A percentile compares a stretch with the other conserved stretches of the same genome.
Evolutionary conservation across 2,113 vertebrate species (phyloP).

Genomic region (Mohoua ochrocephala): DNA sequence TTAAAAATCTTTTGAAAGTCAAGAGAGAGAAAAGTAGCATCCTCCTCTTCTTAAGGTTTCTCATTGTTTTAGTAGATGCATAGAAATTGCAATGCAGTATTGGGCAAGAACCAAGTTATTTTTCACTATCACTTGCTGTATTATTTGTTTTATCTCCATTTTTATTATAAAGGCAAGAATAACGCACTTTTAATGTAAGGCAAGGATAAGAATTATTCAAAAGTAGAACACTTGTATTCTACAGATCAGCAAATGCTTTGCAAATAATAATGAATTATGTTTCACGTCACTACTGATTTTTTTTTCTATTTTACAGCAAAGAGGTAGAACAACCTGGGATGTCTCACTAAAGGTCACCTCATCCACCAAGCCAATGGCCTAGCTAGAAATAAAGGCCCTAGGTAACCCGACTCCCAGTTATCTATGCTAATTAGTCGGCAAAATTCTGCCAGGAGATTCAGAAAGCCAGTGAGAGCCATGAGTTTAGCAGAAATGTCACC

Average conservation of each 20-base stretch:
- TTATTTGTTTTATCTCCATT: neutral
- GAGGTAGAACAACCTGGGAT: neutral
- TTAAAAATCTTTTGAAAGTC: neutral
- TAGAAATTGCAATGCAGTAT: neutral
- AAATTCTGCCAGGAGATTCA: neutral
- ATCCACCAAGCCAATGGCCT: neutral
- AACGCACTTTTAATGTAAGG: neutral
- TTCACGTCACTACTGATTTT: neutral
- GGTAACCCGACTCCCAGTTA: neutral
- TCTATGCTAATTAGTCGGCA: neutral
- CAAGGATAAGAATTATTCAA: neutral
- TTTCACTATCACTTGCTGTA: neutral
- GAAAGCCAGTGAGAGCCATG: neutral
- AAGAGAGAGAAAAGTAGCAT: neutral
- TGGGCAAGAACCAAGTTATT: neutral
- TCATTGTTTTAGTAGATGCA: neutral
- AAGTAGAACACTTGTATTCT: neutral
- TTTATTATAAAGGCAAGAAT: neutral
- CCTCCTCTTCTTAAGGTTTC: neutral
- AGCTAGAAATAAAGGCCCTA: neutral
- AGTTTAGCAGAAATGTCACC: neutral
- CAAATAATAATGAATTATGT: neutral
- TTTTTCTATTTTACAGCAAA: neutral
- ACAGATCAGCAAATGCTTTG: neutral
- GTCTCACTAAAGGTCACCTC: neutral